Evolutionary conservation across 2,888 invertebrate species (phyloP).

Genomic region (Eucera pruinosa): DNA sequence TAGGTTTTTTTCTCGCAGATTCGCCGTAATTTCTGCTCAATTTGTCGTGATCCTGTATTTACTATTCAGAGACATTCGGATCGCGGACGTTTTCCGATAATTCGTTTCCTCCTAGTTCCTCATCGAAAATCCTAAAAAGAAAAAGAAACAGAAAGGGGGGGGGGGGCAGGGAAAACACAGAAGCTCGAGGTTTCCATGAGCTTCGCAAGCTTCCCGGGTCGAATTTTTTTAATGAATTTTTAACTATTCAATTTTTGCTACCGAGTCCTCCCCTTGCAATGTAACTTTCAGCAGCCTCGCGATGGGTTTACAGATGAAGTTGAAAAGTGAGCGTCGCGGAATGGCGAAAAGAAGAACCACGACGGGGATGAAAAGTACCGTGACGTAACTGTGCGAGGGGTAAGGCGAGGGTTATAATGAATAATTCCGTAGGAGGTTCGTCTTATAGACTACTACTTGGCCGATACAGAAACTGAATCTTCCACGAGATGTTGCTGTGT

Average conservation of each 20-base stretch:
- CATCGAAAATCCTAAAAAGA: background rate
- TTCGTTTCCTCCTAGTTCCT: conserved; percentile 7
- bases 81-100: conserved; percentile 28
- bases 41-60: conserved; percentile 26
- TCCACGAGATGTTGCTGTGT: background rate
- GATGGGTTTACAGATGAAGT: conserved; percentile 64
- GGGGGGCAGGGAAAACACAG: no score
- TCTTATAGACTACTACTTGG: conserved; percentile 74
- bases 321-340: conserved; percentile 71
- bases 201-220: conserved; percentile 4
- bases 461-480: conserved; percentile 69
- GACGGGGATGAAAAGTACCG: conserved; percentile 66
- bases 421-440: conserved; percentile 79
- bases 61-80: conserved; percentile 27
- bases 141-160: background rate
- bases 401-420: conserved; percentile 74
- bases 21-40: conserved; percentile 47
- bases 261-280: conserved; percentile 30
- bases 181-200: no score
- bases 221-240: conserved; percentile 78
- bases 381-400: conserved; percentile 48
- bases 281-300: conserved; percentile 66
- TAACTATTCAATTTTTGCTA: conserved; percentile 78
- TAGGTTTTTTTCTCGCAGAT: no score
- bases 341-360: conserved; percentile 54